Evolutionary conservation across 1,140 invertebrate genomes (phyloP).

Genomic region (Archivesica marissinica): DNA sequence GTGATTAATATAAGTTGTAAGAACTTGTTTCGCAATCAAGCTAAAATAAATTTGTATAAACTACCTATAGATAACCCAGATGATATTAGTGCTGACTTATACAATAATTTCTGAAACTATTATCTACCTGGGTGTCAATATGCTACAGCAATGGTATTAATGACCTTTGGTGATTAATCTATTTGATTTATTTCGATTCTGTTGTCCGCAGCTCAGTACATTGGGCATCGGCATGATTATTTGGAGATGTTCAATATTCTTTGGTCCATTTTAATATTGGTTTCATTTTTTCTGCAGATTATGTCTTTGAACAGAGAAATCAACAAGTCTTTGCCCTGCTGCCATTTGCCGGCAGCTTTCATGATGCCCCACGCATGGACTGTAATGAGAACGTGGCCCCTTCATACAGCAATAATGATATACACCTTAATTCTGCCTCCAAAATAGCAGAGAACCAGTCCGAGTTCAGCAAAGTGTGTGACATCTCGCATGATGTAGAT

Average conservation of each 20-base stretch:
- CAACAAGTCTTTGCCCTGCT: neutral
- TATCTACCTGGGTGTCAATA: too few species aligned
- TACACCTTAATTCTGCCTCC: neutral
- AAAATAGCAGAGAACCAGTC: neutral
- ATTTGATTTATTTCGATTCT: too few species aligned
- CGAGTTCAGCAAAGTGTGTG: neutral
- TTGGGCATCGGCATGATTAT: too few species aligned
- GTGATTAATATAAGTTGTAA: too few species aligned
- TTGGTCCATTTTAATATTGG: neutral
- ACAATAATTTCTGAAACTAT: too few species aligned
- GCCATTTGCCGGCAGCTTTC: neutral
- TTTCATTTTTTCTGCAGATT: constrained; percentile 23
- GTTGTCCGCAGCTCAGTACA: too few species aligned
- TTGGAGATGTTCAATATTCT: neutral
- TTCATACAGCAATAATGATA: neutral
- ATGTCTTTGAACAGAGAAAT: neutral
- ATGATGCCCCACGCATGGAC: neutral
- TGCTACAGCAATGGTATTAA: too few species aligned
- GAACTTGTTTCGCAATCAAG: too few species aligned
- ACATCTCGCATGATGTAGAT: neutral
- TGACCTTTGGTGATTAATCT: too few species aligned
- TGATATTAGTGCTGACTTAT: too few species aligned
- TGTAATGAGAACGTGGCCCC: constrained; percentile 22
- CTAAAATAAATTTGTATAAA: too few species aligned
- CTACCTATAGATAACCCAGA: too few species aligned